Percentiles rank a stretch among this genome's conserved stretches.
Conservation (phyloP, 2,113 vertebrate species). For the Eudyptes chrysolophus region DNA sequence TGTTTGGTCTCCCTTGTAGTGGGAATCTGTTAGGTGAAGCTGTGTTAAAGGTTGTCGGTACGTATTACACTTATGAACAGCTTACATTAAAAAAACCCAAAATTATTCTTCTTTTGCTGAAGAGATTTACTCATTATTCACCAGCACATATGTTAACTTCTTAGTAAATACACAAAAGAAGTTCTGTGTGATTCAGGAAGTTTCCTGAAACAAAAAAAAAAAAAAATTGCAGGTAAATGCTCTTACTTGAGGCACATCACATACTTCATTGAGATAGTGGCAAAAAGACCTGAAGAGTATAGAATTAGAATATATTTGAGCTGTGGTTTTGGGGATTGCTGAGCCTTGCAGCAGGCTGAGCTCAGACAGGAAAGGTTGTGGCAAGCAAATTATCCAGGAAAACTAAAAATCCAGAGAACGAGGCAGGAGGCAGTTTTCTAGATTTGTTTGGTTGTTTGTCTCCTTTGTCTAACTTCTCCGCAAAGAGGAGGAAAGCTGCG, state of each 20-base stretch:
- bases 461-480: not conserved
- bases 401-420: not conserved
- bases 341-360: not conserved
- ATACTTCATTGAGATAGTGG: not conserved
- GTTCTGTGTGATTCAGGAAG: not conserved
- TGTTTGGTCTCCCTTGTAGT: constrained; percentile 57
- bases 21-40: constrained; percentile 53
- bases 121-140: not conserved
- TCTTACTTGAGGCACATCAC: not conserved
- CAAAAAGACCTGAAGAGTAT: not conserved
- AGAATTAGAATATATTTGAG: not conserved
- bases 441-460: not conserved
- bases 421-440: not conserved
- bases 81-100: not conserved
- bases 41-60: constrained; percentile 20
- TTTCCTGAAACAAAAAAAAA: not conserved
- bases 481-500: not conserved
- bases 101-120: not conserved
- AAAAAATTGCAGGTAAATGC: not conserved
- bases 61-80: not conserved
- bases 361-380: not conserved
- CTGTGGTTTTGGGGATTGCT: not conserved
- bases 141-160: not conserved
- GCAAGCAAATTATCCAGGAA: not conserved
- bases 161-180: not conserved